Percentiles rank a stretch among this genome's conserved stretches.
Evolutionary conservation across 2,888 invertebrate genomes (phyloP).

Genomic region (Autographa gamma): DNA sequence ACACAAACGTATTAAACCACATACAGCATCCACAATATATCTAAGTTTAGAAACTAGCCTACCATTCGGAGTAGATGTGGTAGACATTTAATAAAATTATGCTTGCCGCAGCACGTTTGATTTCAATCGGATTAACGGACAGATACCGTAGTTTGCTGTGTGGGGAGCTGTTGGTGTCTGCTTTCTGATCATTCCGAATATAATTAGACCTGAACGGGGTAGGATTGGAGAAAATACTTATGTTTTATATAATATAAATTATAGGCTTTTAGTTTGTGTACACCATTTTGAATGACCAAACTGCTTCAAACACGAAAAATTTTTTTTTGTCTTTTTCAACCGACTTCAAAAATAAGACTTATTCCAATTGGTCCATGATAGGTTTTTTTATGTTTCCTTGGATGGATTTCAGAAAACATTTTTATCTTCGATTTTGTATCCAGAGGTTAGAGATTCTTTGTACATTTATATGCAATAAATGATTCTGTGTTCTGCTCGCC

Average conservation of each 20-base stretch:
- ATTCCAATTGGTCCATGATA: no score
- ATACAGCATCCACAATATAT: background rate
- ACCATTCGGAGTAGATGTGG: conserved; percentile 6
- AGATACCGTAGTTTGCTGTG: background rate
- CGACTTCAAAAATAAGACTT: no score
- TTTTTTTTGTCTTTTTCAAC: background rate
- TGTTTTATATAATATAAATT: no score
- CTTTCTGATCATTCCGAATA: conserved; percentile 5
- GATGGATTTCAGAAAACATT: no score
- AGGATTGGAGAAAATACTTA: background rate
- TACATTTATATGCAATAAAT: no score
- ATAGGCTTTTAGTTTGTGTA: no score
- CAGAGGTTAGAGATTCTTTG: no score
- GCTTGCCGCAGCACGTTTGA: background rate
- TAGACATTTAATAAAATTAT: conserved; percentile 5
- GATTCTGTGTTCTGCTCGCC: no score
- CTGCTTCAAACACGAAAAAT: no score
- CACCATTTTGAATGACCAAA: no score
- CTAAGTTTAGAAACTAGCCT: background rate
- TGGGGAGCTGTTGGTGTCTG: background rate
- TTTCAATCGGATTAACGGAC: conserved; percentile 4
- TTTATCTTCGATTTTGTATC: no score
- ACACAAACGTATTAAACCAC: background rate
- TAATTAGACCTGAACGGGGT: background rate
- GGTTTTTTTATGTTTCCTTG: no score